A percentile compares a stretch with the other conserved stretches of the same genome.
phyloP scores from a whole-genome alignment of 2,888 invertebrate genomes.

The Gastrophysa polygoni region DNA sequence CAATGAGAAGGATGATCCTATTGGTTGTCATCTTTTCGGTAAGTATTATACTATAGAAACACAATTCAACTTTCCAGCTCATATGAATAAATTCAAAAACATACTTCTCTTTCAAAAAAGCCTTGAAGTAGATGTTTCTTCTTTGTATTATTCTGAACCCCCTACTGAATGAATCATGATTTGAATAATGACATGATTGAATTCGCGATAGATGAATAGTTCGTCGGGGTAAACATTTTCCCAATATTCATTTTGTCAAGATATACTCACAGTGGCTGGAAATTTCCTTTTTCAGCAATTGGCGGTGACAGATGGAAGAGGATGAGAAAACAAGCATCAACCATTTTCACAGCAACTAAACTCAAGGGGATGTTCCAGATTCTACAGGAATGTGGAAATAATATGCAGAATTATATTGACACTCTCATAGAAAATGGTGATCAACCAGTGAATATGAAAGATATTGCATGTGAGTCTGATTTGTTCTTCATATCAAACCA shows the following conservation, averaged over 20 bases:
- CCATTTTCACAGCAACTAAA: conserved; percentile 8
- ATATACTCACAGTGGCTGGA: too few relatives aligned
- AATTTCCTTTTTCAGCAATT: conserved; percentile 12
- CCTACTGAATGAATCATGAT: too few relatives aligned
- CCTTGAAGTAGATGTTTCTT: too few relatives aligned
- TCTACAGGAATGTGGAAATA: conserved; percentile 3
- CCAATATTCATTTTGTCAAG: too few relatives aligned
- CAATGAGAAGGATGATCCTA: conserved; percentile 64
- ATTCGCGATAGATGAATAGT: too few relatives aligned
- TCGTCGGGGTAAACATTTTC: too few relatives aligned
- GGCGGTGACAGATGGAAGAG: conserved; percentile 12
- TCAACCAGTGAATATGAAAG: conserved; percentile 8
- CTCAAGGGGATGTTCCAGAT: conserved; percentile 9
- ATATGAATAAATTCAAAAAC: too few relatives aligned
- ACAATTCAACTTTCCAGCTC: too few relatives aligned
- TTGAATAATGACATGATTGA: too few relatives aligned
- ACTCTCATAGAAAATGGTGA: neutral
- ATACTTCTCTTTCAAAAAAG: too few relatives aligned
- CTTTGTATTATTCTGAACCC: too few relatives aligned
- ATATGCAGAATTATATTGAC: conserved; percentile 7
- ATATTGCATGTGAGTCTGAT: conserved; percentile 1
- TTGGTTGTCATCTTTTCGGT: conserved; percentile 49
- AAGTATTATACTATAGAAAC: neutral
- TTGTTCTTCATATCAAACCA: too few relatives aligned
- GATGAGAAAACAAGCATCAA: conserved; percentile 3